phyloP scores from a whole-genome alignment of 2,113 vertebrate species.

The Antechinus stuartii region DNA sequence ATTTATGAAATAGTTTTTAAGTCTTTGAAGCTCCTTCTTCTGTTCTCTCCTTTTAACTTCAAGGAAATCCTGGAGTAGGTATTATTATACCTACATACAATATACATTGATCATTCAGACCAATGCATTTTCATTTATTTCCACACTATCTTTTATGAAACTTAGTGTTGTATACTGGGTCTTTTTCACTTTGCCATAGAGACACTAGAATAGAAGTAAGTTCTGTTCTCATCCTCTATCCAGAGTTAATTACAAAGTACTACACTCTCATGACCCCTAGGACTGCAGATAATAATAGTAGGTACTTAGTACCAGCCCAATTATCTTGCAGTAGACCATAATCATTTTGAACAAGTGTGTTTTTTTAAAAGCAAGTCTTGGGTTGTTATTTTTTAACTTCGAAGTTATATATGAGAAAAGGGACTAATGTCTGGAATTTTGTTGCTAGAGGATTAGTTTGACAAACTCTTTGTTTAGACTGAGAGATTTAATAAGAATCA shows the following conservation, averaged over 20 bases:
- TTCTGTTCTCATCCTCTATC: background rate
- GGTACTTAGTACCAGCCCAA: background rate
- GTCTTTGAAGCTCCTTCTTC: background rate
- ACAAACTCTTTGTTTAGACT: background rate
- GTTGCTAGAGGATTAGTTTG: background rate
- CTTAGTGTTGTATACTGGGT: background rate
- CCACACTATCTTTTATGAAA: background rate
- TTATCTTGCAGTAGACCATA: background rate
- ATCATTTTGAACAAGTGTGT: background rate
- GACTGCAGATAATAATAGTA: background rate
- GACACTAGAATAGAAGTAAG: background rate
- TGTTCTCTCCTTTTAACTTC: conserved; percentile 5
- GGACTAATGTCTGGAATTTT: background rate
- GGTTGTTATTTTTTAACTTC: background rate
- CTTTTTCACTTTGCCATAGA: background rate
- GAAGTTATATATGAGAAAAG: background rate
- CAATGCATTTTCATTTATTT: background rate
- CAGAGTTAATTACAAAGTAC: background rate
- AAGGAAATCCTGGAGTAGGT: background rate
- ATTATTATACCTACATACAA: background rate
- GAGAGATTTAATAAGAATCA: background rate
- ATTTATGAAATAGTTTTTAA: conserved; percentile 18
- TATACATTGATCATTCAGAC: background rate
- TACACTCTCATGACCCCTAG: background rate
- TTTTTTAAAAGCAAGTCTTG: background rate